These are phyloP conservation scores for Trichogramma dendrolimi DNA, from an alignment of 2,888 invertebrate species.

Conservation along the genomic window DNA sequence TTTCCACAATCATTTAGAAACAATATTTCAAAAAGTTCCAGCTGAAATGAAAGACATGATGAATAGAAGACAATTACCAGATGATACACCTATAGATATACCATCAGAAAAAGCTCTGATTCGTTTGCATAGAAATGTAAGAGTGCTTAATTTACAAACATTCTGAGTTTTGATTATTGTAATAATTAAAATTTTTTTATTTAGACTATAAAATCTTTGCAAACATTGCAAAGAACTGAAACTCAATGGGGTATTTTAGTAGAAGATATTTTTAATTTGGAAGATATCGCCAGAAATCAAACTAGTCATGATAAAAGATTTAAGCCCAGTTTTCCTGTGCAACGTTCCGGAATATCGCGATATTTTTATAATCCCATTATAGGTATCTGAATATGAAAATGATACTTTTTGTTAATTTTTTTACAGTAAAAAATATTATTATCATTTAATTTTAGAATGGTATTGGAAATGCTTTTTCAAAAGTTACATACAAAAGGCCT, in stretches of 20 bases:
- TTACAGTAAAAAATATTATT: constrained; percentile 9
- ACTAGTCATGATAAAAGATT: constrained; percentile 59
- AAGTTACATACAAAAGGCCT: constrained; percentile 69
- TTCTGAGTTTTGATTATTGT: background rate
- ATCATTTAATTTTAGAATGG: constrained; percentile 70
- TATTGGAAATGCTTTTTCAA: constrained; percentile 88
- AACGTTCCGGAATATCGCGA: constrained; percentile 59
- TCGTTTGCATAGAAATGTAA: constrained; percentile 84
- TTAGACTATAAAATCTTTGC: constrained; percentile 80
- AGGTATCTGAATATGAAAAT: constrained; percentile 51
- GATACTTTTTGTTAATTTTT: constrained; percentile 8
- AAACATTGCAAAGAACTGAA: constrained; percentile 88
- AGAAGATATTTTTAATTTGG: constrained; percentile 73
- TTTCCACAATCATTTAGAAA: constrained; percentile 76
- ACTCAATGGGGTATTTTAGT: constrained; percentile 89
- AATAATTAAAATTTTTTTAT: constrained; percentile 27
- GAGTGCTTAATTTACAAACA: constrained; percentile 13
- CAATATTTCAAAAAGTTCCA: constrained; percentile 84
- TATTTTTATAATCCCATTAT: constrained; percentile 65
- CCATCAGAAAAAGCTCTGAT: constrained; percentile 83
- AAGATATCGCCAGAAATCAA: constrained; percentile 82
- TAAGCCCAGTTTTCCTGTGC: constrained; percentile 68
- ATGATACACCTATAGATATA: constrained; percentile 61
- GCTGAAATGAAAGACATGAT: constrained; percentile 72
- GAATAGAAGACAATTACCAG: constrained; percentile 60